phyloP scores from a whole-genome alignment of 35 echinoderm and acorn worm species.

The Heliocidaris erythrogramma region DNA sequence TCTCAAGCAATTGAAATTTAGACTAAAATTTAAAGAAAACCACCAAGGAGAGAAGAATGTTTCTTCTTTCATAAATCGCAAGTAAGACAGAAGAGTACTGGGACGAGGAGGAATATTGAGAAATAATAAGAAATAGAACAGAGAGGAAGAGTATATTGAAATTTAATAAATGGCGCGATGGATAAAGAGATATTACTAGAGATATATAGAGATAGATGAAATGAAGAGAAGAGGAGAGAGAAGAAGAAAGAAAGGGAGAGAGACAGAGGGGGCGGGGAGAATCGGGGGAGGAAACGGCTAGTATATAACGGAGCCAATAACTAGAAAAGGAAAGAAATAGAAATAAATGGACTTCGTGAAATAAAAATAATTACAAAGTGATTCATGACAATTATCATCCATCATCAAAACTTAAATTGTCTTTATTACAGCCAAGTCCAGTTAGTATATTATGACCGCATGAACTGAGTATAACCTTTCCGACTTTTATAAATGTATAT shows the following conservation, averaged over 20 bases:
- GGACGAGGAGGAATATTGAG: too few relatives aligned
- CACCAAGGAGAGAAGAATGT: too few relatives aligned
- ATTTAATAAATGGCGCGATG: too few relatives aligned
- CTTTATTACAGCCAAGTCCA: background rate
- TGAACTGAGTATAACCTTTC: background rate
- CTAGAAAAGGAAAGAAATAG: background rate
- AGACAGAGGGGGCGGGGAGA: too few relatives aligned
- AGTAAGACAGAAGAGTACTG: too few relatives aligned
- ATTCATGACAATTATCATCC: background rate
- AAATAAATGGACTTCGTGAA: background rate
- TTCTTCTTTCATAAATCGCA: too few relatives aligned
- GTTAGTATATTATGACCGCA: background rate
- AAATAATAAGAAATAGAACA: too few relatives aligned
- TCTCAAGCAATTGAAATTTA: too few relatives aligned
- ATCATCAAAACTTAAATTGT: background rate
- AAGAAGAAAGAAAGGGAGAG: background rate
- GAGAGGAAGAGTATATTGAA: too few relatives aligned
- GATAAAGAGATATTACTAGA: background rate
- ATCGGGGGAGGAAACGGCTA: background rate
- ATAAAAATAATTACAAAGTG: background rate
- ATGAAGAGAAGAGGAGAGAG: background rate
- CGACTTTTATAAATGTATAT: background rate
- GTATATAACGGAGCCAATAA: background rate
- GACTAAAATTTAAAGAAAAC: too few relatives aligned
- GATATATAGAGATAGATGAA: background rate